A percentile compares a stretch with the other conserved stretches of the same genome.
phyloP scores from a whole-genome alignment of 2,797 vertebrate genomes.

The Ceryle rudis region DNA sequence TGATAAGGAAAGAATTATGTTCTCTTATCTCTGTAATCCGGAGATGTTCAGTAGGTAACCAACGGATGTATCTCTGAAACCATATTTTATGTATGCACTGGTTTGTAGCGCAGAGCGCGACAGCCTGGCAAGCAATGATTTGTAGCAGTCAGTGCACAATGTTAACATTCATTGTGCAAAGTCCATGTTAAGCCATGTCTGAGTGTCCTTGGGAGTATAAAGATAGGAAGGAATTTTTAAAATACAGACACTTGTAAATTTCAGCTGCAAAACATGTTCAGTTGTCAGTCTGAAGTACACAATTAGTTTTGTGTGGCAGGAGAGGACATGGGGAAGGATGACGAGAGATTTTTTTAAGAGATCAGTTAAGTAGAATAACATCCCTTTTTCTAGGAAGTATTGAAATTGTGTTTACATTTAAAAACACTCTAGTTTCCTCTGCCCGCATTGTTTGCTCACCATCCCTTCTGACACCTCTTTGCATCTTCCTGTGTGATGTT shows the following conservation, averaged over 20 bases:
- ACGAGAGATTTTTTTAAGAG: background rate
- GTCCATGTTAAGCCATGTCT: background rate
- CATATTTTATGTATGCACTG: rapidly evolving
- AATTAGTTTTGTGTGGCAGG: background rate
- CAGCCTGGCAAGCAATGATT: background rate
- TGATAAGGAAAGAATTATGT: background rate
- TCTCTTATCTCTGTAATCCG: background rate
- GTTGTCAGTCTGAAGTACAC: background rate
- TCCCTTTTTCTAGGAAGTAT: conserved; percentile 50
- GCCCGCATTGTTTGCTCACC: background rate
- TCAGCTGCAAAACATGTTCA: background rate
- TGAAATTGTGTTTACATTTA: background rate
- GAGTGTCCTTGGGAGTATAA: background rate
- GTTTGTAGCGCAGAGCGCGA: background rate
- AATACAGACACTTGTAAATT: background rate
- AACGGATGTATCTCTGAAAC: background rate
- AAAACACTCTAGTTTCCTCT: background rate
- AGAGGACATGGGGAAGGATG: background rate
- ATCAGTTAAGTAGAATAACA: conserved; percentile 15
- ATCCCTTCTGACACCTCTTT: background rate
- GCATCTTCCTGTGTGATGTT: background rate
- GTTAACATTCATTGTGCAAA: background rate
- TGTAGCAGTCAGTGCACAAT: background rate
- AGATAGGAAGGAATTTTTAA: background rate
- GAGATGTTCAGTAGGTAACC: background rate